Conservation (phyloP, 2,888 invertebrate genomes). For the Tenthredo distinguenda region DNA sequence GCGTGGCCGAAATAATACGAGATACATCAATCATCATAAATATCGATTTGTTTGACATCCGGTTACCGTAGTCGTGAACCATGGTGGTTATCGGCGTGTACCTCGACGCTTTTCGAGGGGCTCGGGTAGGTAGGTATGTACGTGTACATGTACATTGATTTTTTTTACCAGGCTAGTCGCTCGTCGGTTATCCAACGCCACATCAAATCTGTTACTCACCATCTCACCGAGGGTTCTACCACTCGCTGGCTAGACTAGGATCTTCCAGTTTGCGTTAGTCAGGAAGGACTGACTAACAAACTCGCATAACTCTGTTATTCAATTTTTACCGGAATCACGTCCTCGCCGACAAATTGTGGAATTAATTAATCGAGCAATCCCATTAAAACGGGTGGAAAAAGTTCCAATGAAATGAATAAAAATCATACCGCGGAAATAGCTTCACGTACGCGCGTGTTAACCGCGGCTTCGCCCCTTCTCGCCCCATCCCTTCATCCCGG, state of each 20-base stretch:
- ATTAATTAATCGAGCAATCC: constrained; percentile 30
- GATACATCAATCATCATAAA: constrained; percentile 66
- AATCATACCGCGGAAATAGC: constrained; percentile 19
- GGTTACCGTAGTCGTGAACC: constrained; percentile 46
- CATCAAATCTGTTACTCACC: constrained; percentile 48
- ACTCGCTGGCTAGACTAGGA: neutral
- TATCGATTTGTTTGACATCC: constrained; percentile 64
- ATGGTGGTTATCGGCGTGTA: constrained; percentile 38
- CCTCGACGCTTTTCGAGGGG: constrained; percentile 7
- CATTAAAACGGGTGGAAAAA: neutral
- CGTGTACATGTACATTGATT: constrained; percentile 28
- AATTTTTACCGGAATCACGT: neutral
- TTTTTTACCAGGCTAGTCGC: neutral
- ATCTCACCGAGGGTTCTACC: constrained; percentile 1
- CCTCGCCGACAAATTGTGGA: neutral
- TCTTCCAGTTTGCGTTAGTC: neutral
- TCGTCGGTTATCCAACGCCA: constrained; percentile 24
- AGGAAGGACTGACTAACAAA: neutral
- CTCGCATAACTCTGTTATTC: neutral
- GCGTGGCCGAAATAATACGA: constrained; percentile 54
- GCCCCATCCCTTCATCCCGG: neutral
- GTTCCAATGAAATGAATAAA: neutral
- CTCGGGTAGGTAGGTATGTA: neutral
- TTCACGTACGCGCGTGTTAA: neutral
- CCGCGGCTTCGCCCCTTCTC: neutral